Percentiles rank a stretch among this genome's conserved stretches.
Conservation (phyloP, 1,140 invertebrate species). For the Cotesia vestalis region DNA sequence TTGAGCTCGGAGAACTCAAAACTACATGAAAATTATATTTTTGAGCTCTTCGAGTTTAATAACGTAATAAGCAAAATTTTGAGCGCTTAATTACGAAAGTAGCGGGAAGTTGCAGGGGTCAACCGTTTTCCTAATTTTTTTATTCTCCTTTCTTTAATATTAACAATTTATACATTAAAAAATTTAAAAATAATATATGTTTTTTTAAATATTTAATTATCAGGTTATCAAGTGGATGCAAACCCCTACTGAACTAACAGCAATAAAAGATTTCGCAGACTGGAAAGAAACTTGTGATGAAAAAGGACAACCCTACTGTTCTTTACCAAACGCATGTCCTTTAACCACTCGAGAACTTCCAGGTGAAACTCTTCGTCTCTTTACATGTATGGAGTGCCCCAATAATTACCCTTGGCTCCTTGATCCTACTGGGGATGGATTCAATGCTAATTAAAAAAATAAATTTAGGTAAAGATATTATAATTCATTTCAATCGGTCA, state of each 20-base stretch:
- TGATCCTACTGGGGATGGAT: constrained; percentile 93
- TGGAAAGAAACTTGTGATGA: constrained; percentile 97
- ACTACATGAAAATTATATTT: no score
- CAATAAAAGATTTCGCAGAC: constrained; percentile 88
- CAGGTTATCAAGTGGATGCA: constrained; percentile 98
- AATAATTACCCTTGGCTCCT: constrained; percentile 96
- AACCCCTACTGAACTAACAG: constrained; percentile 88
- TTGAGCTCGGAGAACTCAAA: no score
- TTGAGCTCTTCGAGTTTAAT: no score
- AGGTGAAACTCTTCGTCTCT: constrained; percentile 89
- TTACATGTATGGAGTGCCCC: constrained; percentile 95
- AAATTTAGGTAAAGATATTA: constrained; percentile 27
- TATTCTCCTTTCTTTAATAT: no score
- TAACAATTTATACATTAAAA: constrained; percentile 70
- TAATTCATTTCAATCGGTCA: background rate
- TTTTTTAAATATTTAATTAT: constrained; percentile 36
- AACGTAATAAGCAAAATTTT: no score
- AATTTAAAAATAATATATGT: background rate
- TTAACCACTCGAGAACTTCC: constrained; percentile 89
- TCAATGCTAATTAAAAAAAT: constrained; percentile 77
- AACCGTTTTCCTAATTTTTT: no score
- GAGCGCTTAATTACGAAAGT: no score
- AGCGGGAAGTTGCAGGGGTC: no score
- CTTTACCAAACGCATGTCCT: constrained; percentile 88
- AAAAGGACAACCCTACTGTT: constrained; percentile 92